Conservation (phyloP, 2,797 vertebrate species). For the Carapus acus region DNA sequence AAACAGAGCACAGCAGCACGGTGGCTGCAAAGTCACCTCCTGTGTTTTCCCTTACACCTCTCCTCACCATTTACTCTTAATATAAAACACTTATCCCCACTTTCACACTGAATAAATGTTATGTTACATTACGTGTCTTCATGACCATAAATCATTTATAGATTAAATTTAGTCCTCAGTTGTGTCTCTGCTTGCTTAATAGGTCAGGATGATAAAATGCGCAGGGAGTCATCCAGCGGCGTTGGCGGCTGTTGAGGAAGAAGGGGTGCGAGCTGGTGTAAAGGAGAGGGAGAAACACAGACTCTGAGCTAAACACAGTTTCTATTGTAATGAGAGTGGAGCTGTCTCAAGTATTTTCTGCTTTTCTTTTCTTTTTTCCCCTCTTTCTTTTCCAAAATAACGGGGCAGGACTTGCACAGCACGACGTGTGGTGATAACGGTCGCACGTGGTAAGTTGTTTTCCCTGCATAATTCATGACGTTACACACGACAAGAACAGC, state of each 20-base stretch:
- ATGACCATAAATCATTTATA: slow-evolving; percentile 46
- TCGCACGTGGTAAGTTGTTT: slow-evolving; percentile 66
- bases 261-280: slow-evolving; percentile 22
- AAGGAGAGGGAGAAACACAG: slow-evolving; percentile 29
- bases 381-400: slow-evolving; percentile 50
- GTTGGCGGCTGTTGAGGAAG: slow-evolving; percentile 19
- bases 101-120: slow-evolving; percentile 36
- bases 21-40: slow-evolving; percentile 3
- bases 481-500: slow-evolving; percentile 59
- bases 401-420: slow-evolving; percentile 49
- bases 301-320: slow-evolving; percentile 29
- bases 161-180: slow-evolving; percentile 49
- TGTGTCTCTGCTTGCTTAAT: slow-evolving; percentile 43
- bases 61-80: slow-evolving; percentile 34
- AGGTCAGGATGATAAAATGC: slow-evolving; percentile 39
- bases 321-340: slow-evolving; percentile 59
- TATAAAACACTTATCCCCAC: slow-evolving; percentile 42
- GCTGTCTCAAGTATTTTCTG: slow-evolving; percentile 61
- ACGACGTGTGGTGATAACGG: slow-evolving; percentile 70
- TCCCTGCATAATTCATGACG: slow-evolving; percentile 74
- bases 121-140: slow-evolving; percentile 16
- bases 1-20: slow-evolving; percentile 13
- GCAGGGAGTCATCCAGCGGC: slow-evolving; percentile 24
- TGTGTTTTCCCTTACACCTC: slow-evolving; percentile 21
- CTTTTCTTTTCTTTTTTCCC: no score